Conservation (phyloP, 2,113 vertebrate species). For the Coracopsis vasa region DNA sequence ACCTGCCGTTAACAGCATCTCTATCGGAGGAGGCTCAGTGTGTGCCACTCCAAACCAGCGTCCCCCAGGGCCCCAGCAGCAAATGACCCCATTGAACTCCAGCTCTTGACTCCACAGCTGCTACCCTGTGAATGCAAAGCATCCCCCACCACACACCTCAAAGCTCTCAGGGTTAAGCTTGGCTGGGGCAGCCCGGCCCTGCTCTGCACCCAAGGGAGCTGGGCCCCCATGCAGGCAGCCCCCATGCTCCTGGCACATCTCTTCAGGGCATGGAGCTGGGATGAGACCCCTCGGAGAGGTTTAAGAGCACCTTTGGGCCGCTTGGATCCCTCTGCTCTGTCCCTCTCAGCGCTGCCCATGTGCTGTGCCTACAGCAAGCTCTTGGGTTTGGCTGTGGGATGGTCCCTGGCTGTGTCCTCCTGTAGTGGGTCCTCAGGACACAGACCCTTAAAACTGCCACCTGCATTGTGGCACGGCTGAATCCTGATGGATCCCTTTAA, state of each 20-base stretch:
- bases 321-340: not conserved
- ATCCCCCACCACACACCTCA: not conserved
- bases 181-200: not conserved
- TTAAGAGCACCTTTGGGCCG: not conserved
- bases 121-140: not conserved
- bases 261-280: not conserved
- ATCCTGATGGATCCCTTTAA: not conserved
- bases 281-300: not conserved
- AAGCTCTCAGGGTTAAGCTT: not conserved
- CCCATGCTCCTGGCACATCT: not conserved
- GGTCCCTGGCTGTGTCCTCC: not conserved
- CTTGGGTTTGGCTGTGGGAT: not conserved
- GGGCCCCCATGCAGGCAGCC: not conserved
- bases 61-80: not conserved
- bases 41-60: not conserved
- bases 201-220: not conserved
- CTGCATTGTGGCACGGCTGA: not conserved
- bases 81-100: slow-evolving; percentile 4
- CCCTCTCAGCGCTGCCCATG: not conserved
- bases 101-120: not conserved
- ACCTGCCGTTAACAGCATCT: not conserved
- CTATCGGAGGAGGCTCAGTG: slow-evolving; percentile 25
- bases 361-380: not conserved
- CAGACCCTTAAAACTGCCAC: not conserved
- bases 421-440: not conserved